Evolutionary conservation across 2,888 invertebrate species (phyloP), one percentile per base, ranked within the genome.

Genomic region (Halictus quadricinctus): DNA sequence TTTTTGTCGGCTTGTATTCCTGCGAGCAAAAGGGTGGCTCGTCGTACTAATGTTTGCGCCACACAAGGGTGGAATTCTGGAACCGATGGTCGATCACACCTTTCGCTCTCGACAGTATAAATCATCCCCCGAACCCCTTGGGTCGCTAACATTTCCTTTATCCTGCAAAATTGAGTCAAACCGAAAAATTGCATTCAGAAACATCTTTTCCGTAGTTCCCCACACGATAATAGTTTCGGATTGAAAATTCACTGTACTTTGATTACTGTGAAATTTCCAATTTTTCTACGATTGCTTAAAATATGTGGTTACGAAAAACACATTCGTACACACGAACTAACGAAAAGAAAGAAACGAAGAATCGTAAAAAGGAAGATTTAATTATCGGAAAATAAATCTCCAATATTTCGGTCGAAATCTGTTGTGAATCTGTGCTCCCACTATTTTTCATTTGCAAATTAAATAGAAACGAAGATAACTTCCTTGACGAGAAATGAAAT

Each of bases 1-100:
- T 81, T 84, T 84, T 69, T 41, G 84, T 21, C 76, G 21, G 84
- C 54, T 72, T 79, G 73, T 80, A 82, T 83, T 87, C 86, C 79
- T 69, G 82, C 81, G 84, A 72, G 74, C 54, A 73, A 72, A 73
- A 66, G 87, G 79, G 76, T 72, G 80, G 64, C 77, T 69, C 78
- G 58, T 3, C 60, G 76, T 80, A 66, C 77, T 78, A 85, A 90
- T 87, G 85, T 80, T 79, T 54, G 76, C 72, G 72, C 73, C 79
- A 73, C 79, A 79, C 58, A 88, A 36, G 80, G 66, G 76, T 58
- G 84, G 80, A 83, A 73, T 83, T 76, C 81, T 36, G 60, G 48
- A 48, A 15, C 36, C 13, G 78, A 77, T 79, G 76, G 36, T 48
- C 72, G 64, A 88, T 86, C 46, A 81, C 79, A 64, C 66, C 66